Percentiles rank a stretch among this genome's conserved stretches.
phyloP scores from a whole-genome alignment of 2,888 invertebrate species.

The Pammene aurita region DNA sequence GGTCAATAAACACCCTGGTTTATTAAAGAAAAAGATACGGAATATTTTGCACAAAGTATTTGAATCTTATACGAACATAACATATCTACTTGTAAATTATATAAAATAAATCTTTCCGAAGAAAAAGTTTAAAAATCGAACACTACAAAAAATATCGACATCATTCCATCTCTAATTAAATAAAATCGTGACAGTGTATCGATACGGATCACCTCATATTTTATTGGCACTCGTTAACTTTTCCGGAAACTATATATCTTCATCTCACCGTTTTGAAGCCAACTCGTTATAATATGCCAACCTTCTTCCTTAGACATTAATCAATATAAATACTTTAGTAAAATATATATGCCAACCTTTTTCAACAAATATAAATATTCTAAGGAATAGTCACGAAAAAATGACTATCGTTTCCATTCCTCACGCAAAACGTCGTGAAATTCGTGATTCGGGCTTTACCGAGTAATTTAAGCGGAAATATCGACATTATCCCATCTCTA shows the following conservation, averaged over 20 bases:
- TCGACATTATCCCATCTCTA: slow-evolving; percentile 55
- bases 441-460: slow-evolving; percentile 21
- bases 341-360: too few relatives aligned
- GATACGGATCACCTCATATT: slow-evolving; percentile 71
- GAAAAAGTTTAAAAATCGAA: neutral
- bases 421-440: slow-evolving; percentile 20
- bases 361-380: neutral
- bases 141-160: slow-evolving; percentile 29
- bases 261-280: slow-evolving; percentile 6
- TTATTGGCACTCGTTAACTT: slow-evolving; percentile 59
- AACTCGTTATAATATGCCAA: slow-evolving; percentile 3
- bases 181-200: slow-evolving; percentile 53
- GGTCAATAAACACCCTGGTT: too few relatives aligned
- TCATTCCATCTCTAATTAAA: slow-evolving; percentile 54
- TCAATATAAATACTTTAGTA: neutral
- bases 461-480: slow-evolving; percentile 28
- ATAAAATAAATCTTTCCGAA: too few relatives aligned
- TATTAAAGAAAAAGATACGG: too few relatives aligned
- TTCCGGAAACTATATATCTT: slow-evolving; percentile 17
- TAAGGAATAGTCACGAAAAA: neutral
- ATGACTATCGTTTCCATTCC: slow-evolving; percentile 6
- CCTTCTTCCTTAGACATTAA: neutral
- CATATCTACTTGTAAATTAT: too few relatives aligned
- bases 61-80: too few relatives aligned
- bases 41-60: too few relatives aligned